These are phyloP conservation scores for Neomonachus schauinslandi DNA, from an alignment of 2,113 vertebrate species.

Conservation along the genomic window DNA sequence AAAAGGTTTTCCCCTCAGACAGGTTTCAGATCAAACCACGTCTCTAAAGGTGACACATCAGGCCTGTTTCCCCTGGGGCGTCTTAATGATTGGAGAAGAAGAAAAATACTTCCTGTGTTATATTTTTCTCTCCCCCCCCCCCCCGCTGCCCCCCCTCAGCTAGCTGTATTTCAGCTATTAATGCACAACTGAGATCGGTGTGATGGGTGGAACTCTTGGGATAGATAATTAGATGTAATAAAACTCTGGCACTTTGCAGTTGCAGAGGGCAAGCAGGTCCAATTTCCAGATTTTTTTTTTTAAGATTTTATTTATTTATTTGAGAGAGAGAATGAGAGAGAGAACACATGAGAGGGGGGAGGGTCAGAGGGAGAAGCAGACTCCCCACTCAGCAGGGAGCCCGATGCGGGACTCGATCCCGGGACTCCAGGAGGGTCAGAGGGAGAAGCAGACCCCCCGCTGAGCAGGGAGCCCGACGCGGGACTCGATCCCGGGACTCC, in stretches of 20 bases:
- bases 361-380: too few relatives aligned
- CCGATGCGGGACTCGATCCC: too few relatives aligned
- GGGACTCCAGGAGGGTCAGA: too few relatives aligned
- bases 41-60: constrained; percentile 56
- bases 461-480: too few relatives aligned
- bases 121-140: constrained; percentile 54
- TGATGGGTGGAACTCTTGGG: constrained; percentile 2
- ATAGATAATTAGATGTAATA: not conserved
- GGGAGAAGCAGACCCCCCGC: too few relatives aligned
- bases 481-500: too few relatives aligned
- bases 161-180: constrained; percentile 22
- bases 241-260: not conserved
- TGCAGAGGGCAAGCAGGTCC: not conserved
- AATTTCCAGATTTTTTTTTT: not conserved
- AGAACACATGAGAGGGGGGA: too few relatives aligned
- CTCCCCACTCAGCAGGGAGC: too few relatives aligned
- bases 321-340: too few relatives aligned
- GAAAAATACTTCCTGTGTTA: constrained; percentile 76
- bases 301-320: too few relatives aligned
- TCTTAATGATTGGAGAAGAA: constrained; percentile 72
- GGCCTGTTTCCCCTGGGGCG: constrained; percentile 36
- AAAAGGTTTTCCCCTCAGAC: constrained; percentile 28
- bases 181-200: not conserved
- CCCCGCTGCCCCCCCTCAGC: not conserved
- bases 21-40: constrained; percentile 55